Evolutionary conservation across 2,113 vertebrate species (phyloP).

Genomic region (Brachyistius frenatus): DNA sequence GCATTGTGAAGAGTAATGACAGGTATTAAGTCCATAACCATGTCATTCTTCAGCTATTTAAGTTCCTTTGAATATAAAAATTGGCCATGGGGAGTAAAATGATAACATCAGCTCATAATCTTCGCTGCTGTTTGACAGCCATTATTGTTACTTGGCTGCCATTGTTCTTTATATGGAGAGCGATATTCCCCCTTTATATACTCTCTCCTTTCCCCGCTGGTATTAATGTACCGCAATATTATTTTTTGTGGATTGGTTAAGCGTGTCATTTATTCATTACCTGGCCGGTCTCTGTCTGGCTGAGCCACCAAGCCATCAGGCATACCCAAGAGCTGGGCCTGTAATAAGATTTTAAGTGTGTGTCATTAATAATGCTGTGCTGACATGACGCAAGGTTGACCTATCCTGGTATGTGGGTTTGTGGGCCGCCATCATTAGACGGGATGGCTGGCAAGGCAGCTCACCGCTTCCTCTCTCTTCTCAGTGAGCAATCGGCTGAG

Average conservation of each 20-base stretch:
- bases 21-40: slow-evolving; percentile 53
- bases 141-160: slow-evolving; percentile 37
- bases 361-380: slow-evolving; percentile 71
- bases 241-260: slow-evolving; percentile 61
- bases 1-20: slow-evolving; percentile 65
- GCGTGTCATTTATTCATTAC: slow-evolving; percentile 78
- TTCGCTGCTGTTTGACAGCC: slow-evolving; percentile 40
- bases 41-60: slow-evolving; percentile 56
- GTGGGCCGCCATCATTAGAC: slow-evolving; percentile 62
- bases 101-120: slow-evolving; percentile 57
- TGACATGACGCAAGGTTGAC: slow-evolving; percentile 57
- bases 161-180: slow-evolving; percentile 36
- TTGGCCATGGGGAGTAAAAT: slow-evolving; percentile 55
- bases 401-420: slow-evolving; percentile 66
- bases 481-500: slow-evolving; percentile 41
- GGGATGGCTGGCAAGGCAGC: slow-evolving; percentile 14
- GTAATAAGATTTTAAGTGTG: slow-evolving; percentile 75
- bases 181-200: slow-evolving; percentile 49
- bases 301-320: slow-evolving; percentile 44
- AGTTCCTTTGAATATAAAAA: slow-evolving; percentile 59
- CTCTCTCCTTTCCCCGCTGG: slow-evolving; percentile 25
- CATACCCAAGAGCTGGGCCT: slow-evolving; percentile 38
- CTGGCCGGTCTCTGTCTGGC: slow-evolving; percentile 45
- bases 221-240: slow-evolving; percentile 62
- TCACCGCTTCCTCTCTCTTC: slow-evolving; percentile 23